Evolutionary conservation across 2,797 vertebrate genomes (phyloP), one percentile per base, ranked within the genome.

Genomic region (Parotocinclus haroldoi): DNA sequence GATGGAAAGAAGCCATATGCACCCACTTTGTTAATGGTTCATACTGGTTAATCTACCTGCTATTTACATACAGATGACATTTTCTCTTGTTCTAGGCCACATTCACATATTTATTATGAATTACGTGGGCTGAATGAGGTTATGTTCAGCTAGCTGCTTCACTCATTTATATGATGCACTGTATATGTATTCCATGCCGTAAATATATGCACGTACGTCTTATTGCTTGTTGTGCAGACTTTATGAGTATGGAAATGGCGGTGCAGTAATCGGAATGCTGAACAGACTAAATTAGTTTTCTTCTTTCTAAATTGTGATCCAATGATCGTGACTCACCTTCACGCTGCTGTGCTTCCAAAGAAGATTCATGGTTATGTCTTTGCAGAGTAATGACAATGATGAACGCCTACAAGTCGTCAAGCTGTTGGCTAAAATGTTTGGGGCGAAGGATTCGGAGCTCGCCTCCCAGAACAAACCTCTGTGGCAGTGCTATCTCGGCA

Each of bases 361-460:
- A 27, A 27, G 27, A 27, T 51, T 80, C 38, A 27, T 76, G 46
- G 38, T 27, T 69, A 61, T 49, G 1, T 69, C 49, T n/a, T n/a
- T 83, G 87, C 76, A 99, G 96, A 99, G 96, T 82, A 99, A 99
- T 78, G 96, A 99, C 85, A 98, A 98, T 63, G 96, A 99, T n/a
- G 96, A 99, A 81, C 92, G 96, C 27, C 90, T 99, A 63, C 95
- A 97, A 80, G 96, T 99, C 75, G 96, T 99, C 75, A 98, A 95
- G 83, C 92, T 99, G 74, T 87, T 99, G 76, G 96, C 96, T 67
- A 99, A 99, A 90, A 98, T 99, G 96, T 99, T 99, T 81, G 96
- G 96, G 74, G 96, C 95, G 0, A 98, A 99, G 81, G 96, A 99
- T 85, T 99, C 96, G 0, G 96, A 99, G 81, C 70, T 99, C 84